Evolutionary conservation across 2,888 invertebrate genomes (phyloP).

Genomic region (Desoria tigrina): DNA sequence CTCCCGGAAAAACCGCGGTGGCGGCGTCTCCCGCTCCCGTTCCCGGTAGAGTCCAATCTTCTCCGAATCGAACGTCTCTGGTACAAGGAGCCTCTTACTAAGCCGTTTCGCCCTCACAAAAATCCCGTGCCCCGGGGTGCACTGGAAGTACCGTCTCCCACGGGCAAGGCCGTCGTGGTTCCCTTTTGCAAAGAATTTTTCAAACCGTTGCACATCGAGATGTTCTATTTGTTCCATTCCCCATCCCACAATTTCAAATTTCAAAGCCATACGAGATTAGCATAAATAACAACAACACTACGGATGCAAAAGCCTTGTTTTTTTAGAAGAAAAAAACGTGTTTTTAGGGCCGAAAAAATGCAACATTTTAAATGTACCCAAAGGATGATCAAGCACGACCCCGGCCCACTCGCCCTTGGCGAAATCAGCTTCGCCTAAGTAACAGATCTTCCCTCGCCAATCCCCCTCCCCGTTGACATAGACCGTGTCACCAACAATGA

Average conservation of each 20-base stretch:
- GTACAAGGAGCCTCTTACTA: slow-evolving; percentile 69
- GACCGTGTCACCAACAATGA: slow-evolving; percentile 90
- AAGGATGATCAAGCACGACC: slow-evolving; percentile 89
- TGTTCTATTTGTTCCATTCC: no score
- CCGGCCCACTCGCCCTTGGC: slow-evolving; percentile 99
- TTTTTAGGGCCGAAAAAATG: no score
- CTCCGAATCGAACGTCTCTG: slow-evolving; percentile 57
- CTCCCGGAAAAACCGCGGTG: slow-evolving; percentile 20
- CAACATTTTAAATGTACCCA: slow-evolving; percentile 67
- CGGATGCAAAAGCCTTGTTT: not conserved
- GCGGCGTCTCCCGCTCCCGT: slow-evolving; percentile 23
- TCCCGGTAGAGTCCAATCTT: slow-evolving; percentile 31
- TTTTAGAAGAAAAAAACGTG: no score
- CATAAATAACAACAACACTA: not conserved
- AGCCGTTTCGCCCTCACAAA: slow-evolving; percentile 84
- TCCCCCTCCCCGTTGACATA: slow-evolving; percentile 86
- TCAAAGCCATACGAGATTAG: not conserved
- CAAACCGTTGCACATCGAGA: no score
- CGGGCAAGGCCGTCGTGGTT: slow-evolving; percentile 96
- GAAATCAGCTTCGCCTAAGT: slow-evolving; percentile 92
- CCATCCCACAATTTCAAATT: no score
- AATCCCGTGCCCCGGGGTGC: slow-evolving; percentile 85
- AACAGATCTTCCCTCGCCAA: slow-evolving; percentile 81
- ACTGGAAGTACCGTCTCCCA: slow-evolving; percentile 89
- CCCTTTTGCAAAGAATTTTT: slow-evolving; percentile 63